These are phyloP conservation scores for Synanthedon myopaeformis DNA, from an alignment of 2,888 invertebrate species.

Conservation along the genomic window DNA sequence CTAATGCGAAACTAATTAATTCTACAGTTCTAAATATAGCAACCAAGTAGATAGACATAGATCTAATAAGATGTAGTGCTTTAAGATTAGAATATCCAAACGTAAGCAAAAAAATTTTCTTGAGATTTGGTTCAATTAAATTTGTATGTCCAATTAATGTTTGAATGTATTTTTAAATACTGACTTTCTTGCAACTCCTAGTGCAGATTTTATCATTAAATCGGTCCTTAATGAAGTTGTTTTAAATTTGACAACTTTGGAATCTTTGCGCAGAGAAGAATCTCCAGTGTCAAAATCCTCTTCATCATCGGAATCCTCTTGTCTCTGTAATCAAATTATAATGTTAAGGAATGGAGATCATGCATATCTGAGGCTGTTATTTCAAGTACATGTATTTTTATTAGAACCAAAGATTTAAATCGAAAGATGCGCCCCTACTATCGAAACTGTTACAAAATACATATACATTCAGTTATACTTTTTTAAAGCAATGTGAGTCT, in stretches of 20 bases:
- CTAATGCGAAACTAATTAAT: not conserved
- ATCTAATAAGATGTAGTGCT: not conserved
- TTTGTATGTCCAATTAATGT: no score
- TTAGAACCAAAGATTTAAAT: no score
- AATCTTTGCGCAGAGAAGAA: constrained; percentile 67
- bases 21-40: constrained; percentile 1
- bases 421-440: no score
- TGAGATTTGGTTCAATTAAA: no score
- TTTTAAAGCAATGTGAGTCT: no score
- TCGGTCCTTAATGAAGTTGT: constrained; percentile 79
- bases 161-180: constrained; percentile 15
- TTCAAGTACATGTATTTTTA: no score
- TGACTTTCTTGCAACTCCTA: constrained; percentile 80
- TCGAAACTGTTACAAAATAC: no score
- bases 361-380: no score
- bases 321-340: constrained; percentile 31
- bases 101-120: no score
- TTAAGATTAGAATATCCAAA: no score
- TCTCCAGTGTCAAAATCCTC: constrained; percentile 53
- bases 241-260: constrained; percentile 74
- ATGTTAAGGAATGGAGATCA: no score
- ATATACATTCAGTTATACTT: no score
- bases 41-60: not conserved
- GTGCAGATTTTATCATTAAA: constrained; percentile 75
- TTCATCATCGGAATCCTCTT: constrained; percentile 64